Conservation (phyloP, 1,140 invertebrate species). For the Polypedilum pembai region DNA sequence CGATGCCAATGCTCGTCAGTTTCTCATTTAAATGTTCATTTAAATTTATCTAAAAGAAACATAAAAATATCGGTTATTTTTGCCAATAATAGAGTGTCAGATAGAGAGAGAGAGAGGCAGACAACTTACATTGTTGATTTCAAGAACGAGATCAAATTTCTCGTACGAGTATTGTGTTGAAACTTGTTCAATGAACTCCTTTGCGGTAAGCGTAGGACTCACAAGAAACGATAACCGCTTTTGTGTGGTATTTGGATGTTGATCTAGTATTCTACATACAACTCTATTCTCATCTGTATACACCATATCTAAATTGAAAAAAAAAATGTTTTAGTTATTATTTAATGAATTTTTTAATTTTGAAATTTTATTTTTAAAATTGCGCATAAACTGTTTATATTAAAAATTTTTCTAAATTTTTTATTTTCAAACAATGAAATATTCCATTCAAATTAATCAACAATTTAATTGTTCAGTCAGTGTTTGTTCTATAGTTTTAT, state of each 20-base stretch:
- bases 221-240: constrained; percentile 14
- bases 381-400: too few species aligned
- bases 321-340: too few species aligned
- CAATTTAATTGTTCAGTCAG: too few species aligned
- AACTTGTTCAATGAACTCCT: constrained; percentile 12
- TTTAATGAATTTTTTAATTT: too few species aligned
- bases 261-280: constrained; percentile 23
- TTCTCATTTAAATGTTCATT: constrained; percentile 42
- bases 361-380: too few species aligned
- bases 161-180: constrained; percentile 26
- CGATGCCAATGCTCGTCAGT: constrained; percentile 44
- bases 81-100: too few species aligned
- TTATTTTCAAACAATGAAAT: too few species aligned
- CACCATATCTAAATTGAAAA: constrained; percentile 23
- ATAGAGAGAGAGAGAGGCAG: neutral
- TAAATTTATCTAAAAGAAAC: constrained; percentile 41
- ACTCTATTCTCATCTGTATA: neutral
- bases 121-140: constrained; percentile 29
- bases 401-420: too few species aligned
- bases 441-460: too few species aligned
- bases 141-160: constrained; percentile 23
- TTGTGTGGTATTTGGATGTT: neutral
- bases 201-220: neutral
- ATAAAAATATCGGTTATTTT: constrained; percentile 21
- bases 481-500: too few species aligned